A percentile compares a stretch with the other conserved stretches of the same genome.
These are phyloP conservation scores for Pissodes strobi DNA, from an alignment of 1,140 invertebrate genomes.

Conservation along the genomic window DNA sequence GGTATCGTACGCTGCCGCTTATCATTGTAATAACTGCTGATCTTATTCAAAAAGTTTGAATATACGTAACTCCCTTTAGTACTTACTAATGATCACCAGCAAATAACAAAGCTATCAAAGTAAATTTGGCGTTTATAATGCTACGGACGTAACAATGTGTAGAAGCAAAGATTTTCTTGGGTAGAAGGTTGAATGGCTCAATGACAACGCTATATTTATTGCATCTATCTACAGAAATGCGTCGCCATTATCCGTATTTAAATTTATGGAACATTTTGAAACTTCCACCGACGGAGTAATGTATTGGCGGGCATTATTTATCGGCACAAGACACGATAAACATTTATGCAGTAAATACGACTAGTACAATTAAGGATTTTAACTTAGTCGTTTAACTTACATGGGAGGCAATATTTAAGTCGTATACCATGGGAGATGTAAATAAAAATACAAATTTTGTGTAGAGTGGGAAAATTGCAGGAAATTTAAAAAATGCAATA, in stretches of 20 bases:
- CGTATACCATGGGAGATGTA: background rate
- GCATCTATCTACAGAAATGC: constrained; percentile 6
- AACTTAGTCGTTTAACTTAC: background rate
- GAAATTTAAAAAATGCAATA: no score
- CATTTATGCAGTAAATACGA: constrained; percentile 18
- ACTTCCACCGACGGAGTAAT: constrained; percentile 8
- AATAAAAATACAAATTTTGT: no score
- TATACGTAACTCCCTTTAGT: no score
- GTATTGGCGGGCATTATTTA: constrained; percentile 18
- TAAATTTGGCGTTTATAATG: background rate
- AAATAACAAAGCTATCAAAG: constrained; percentile 10
- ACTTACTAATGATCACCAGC: no score
- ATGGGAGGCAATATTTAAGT: background rate
- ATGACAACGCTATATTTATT: constrained; percentile 5
- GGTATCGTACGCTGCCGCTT: no score
- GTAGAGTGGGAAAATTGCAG: no score
- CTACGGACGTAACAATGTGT: background rate
- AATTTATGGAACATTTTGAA: constrained; percentile 22
- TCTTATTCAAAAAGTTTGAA: no score
- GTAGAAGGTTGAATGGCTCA: background rate
- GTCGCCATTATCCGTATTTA: constrained; percentile 18
- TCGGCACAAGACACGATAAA: constrained; percentile 11
- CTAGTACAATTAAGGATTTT: constrained; percentile 15
- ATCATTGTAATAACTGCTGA: no score
- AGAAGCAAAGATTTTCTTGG: no score